phyloP scores from a whole-genome alignment of 2,888 invertebrate genomes.

The Phoenoteleia sp. region DNA sequence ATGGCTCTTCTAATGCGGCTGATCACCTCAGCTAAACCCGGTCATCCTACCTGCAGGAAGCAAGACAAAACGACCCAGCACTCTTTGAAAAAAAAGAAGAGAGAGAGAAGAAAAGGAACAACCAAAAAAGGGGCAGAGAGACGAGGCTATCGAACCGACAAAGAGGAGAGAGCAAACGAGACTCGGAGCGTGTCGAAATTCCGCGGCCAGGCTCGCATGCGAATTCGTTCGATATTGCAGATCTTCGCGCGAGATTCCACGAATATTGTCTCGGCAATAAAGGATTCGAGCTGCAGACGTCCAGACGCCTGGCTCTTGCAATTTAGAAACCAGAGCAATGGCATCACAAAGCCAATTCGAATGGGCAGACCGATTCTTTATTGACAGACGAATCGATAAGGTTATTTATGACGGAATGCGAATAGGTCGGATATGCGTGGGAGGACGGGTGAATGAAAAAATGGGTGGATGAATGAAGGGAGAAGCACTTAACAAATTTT shows the following conservation, averaged over 20 bases:
- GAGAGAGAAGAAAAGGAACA: conserved; percentile 16
- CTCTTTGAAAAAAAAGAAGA: conserved; percentile 35
- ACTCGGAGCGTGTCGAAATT: conserved; percentile 62
- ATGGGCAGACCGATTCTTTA: not conserved
- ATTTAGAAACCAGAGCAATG: not conserved
- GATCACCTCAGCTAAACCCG: conserved; percentile 75
- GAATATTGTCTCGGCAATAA: conserved; percentile 45
- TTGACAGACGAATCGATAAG: not conserved
- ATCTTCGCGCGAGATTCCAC: conserved; percentile 38
- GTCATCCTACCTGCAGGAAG: conserved; percentile 61
- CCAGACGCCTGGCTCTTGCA: conserved; percentile 41
- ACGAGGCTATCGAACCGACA: conserved; percentile 19
- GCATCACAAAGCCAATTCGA: not conserved
- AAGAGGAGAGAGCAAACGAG: conserved; percentile 22
- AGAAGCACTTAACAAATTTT: too few species aligned
- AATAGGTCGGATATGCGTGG: not conserved
- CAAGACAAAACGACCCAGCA: conserved; percentile 49
- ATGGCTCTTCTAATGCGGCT: conserved; percentile 75
- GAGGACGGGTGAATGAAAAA: too few species aligned
- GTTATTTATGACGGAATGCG: not conserved
- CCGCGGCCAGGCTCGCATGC: conserved; percentile 31
- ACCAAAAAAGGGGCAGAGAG: conserved; percentile 13
- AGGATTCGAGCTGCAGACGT: conserved; percentile 43
- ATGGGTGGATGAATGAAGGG: too few species aligned
- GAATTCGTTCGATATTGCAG: conserved; percentile 31